Evolutionary conservation across 2,113 vertebrate species (phyloP).

Genomic region (Oryzias woworae): DNA sequence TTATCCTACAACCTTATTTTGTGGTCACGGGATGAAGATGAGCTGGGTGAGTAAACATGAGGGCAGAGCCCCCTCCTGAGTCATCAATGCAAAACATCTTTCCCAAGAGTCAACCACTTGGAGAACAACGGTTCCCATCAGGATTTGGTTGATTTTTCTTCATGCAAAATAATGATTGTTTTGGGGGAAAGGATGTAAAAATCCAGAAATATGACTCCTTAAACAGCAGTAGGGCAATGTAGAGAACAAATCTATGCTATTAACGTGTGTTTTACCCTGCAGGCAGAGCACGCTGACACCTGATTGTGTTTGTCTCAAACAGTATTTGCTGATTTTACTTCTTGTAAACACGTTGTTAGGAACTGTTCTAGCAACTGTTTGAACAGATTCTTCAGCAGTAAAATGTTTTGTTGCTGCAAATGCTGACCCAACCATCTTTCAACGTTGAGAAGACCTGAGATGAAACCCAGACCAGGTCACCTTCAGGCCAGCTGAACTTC

Average conservation of each 20-base stretch:
- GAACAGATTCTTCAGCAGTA: too few species aligned
- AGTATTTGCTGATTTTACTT: background rate
- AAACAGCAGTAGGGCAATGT: background rate
- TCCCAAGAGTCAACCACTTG: constrained; percentile 43
- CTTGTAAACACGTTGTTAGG: background rate
- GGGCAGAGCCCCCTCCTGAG: constrained; percentile 53
- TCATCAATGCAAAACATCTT: constrained; percentile 51
- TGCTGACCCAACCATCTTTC: too few species aligned
- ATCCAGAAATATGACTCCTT: background rate
- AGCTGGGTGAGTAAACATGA: constrained; percentile 57
- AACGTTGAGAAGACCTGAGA: background rate
- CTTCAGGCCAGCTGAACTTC: background rate
- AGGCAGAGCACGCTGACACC: constrained; percentile 9
- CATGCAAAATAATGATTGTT: background rate
- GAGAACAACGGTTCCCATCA: constrained; percentile 23
- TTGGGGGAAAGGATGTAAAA: background rate
- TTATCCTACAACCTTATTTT: constrained; percentile 50
- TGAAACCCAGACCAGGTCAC: background rate
- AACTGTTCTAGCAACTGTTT: too few species aligned
- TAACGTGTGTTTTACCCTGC: background rate
- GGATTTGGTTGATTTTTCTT: constrained; percentile 11
- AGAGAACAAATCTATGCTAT: too few species aligned
- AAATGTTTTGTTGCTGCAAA: too few species aligned
- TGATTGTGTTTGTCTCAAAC: background rate
- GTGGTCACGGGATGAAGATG: constrained; percentile 34